Percentiles rank a stretch among this genome's conserved stretches.
phyloP scores from a whole-genome alignment of 2,888 invertebrate species.

The Steinernema scapterisci region DNA sequence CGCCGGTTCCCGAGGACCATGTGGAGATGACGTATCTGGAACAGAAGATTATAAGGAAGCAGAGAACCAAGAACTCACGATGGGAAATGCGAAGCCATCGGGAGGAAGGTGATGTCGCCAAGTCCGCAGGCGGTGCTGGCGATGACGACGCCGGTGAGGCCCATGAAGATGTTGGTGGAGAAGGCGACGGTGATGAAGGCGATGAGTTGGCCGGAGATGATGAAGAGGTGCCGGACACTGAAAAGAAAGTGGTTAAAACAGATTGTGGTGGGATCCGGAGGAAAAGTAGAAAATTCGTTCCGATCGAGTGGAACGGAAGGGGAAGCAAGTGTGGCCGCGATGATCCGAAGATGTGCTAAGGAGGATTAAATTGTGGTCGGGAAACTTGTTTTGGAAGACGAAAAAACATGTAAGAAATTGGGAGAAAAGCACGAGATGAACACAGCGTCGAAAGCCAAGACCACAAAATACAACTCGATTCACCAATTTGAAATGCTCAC shows the following conservation, averaged over 20 bases:
- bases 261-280: too few relatives aligned
- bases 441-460: background rate
- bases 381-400: background rate
- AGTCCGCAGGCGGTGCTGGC: slow-evolving; percentile 80
- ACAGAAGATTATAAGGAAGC: background rate
- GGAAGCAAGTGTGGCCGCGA: too few relatives aligned
- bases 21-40: slow-evolving; percentile 78
- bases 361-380: background rate
- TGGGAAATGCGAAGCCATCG: slow-evolving; percentile 77
- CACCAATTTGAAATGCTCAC: slow-evolving; percentile 47
- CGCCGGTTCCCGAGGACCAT: slow-evolving; percentile 74
- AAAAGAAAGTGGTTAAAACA: background rate
- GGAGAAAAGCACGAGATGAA: background rate
- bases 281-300: too few relatives aligned
- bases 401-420: background rate
- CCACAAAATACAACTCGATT: too few relatives aligned
- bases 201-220: slow-evolving; percentile 53
- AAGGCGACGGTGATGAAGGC: slow-evolving; percentile 61
- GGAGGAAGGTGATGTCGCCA: slow-evolving; percentile 80
- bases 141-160: slow-evolving; percentile 73
- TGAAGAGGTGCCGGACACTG: slow-evolving; percentile 53
- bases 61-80: slow-evolving; percentile 69
- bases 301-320: too few relatives aligned
- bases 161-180: slow-evolving; percentile 37
- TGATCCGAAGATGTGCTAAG: too few relatives aligned